Percentiles rank a stretch among this genome's conserved stretches.
These are phyloP conservation scores for Cepaea hortensis DNA, from an alignment of 2,888 invertebrate genomes.

Conservation along the genomic window DNA sequence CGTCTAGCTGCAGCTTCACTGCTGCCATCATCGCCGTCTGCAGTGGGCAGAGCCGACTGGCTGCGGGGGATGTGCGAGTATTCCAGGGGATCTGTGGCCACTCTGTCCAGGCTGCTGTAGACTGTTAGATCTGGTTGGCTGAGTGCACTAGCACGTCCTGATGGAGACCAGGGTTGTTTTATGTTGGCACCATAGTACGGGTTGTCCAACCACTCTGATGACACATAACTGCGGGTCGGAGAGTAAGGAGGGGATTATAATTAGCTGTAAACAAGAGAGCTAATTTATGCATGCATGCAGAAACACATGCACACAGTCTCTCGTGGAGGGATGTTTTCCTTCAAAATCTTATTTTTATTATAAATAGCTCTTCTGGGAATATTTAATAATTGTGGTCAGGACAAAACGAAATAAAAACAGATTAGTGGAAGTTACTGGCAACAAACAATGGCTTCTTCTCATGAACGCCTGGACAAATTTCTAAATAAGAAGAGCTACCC, in stretches of 20 bases:
- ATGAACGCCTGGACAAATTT: no score
- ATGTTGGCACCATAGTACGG: conserved; percentile 20
- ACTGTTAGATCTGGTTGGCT: conserved; percentile 65
- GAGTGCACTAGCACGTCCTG: conserved; percentile 53
- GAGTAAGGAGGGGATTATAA: neutral
- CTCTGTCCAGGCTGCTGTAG: neutral
- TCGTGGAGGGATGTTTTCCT: no score
- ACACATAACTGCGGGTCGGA: neutral
- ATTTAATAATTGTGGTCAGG: no score
- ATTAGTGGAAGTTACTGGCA: no score
- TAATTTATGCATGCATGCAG: neutral
- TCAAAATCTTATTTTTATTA: no score
- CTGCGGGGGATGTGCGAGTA: conserved; percentile 34
- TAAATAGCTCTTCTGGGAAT: no score
- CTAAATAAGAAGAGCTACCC: no score
- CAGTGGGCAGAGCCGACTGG: conserved; percentile 41
- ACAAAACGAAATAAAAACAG: no score
- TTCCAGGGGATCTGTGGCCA: conserved; percentile 1
- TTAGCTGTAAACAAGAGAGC: neutral
- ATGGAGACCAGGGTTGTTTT: conserved; percentile 41
- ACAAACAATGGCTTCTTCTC: no score
- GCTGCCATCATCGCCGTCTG: neutral
- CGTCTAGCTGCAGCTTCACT: conserved; percentile 6
- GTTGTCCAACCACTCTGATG: conserved; percentile 53
- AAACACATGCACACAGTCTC: no score